Base-by-base conservation (phyloP, 2,113 vertebrate genomes). In the Podarcis cretensis region DNA sequence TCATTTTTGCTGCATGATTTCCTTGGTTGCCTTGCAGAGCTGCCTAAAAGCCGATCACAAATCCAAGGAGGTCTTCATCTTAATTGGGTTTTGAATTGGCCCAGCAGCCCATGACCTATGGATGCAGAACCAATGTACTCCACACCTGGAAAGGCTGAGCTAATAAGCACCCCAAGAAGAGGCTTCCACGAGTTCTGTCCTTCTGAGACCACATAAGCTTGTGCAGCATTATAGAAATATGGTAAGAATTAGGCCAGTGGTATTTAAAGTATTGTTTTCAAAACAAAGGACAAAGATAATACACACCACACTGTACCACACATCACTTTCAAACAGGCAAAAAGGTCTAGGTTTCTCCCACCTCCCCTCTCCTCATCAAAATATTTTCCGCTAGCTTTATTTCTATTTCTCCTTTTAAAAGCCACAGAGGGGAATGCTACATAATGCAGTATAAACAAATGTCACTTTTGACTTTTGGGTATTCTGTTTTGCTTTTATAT, bases 241-340 rank as follows among this genome's bases (percentile, higher is more conserved):
- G 95, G 94, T 93, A 94, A 94, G 91, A 95, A 96, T 96, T 95
- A 96, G 92, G 82, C 77, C 90, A 48, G 35, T 91, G 94, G 93
- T 79, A 95, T 96, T 94, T 92, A 90, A 95, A 86, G 88, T 89
- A 96, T 95, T 95, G 92, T 93, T 96, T 92, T 92, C 87, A 95
- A 96, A 96, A 94, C 89, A 94, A 54, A 86, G 59, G 90, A 83
- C 87, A 94, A 92, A 92, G 91, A 95, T 94, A 94, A 92, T 90
- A 87, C 84, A 85, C 23, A 85, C 71, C 89, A n/a, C 87, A 91
- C 84, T 0, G 0, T 77, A 77, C 69, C 81, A 89, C 84, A 91
- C 93, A 95, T 95, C 91, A 83, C 68, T 95, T 95, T 95, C 92
- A 92, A 92, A 80, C 86, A 5, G 35, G 89, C 73, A 89, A 93